Evolutionary conservation across 2,113 vertebrate species (phyloP).

Genomic region (Mesoclemmys tuberculata): DNA sequence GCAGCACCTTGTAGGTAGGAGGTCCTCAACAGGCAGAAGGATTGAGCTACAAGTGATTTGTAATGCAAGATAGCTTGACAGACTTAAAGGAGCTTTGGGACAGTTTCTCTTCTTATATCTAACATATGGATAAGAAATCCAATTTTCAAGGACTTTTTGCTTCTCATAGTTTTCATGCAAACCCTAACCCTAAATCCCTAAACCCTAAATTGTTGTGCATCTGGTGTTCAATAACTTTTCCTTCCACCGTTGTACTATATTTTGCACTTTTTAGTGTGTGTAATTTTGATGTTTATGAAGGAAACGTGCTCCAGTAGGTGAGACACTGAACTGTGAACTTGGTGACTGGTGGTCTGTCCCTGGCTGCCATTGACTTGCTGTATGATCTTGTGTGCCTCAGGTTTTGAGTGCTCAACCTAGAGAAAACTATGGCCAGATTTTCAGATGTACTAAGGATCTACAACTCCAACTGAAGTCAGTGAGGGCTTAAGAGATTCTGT

Average conservation of each 20-base stretch:
- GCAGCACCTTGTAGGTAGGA: not conserved
- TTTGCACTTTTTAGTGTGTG: not conserved
- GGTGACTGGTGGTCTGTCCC: not conserved
- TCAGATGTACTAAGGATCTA: fast-evolving
- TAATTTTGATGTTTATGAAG: not conserved
- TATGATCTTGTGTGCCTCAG: not conserved
- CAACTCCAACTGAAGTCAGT: fast-evolving
- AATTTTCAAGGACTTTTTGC: not conserved
- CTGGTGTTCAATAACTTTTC: not conserved
- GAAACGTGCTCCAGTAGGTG: not conserved
- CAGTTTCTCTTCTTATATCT: not conserved
- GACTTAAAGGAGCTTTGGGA: not conserved
- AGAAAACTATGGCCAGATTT: not conserved
- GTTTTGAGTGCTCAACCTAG: not conserved
- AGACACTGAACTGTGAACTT: not conserved
- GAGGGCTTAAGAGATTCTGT: not conserved
- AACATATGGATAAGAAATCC: not conserved
- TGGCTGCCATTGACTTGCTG: not conserved
- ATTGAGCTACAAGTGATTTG: not conserved
- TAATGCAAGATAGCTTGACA: not conserved
- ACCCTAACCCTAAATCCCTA: not conserved
- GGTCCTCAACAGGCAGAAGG: not conserved
- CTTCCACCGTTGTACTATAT: not conserved
- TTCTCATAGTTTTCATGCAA: not conserved
- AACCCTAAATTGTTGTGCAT: fast-evolving